Base-by-base conservation (phyloP, 2,888 invertebrate species). In the Eupithecia subfuscata region DNA sequence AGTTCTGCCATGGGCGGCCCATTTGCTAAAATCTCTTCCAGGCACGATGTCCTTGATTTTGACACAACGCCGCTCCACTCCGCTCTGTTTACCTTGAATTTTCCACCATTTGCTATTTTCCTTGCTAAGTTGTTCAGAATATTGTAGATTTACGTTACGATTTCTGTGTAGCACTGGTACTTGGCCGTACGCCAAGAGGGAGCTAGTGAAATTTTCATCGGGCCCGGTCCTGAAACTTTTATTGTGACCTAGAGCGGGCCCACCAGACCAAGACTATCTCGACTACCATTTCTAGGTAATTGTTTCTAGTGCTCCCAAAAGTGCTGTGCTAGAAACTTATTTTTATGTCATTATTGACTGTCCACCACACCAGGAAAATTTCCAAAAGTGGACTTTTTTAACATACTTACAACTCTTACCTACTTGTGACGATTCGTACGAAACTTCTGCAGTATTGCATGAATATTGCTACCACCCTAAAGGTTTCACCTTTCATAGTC, bases 181-280 rank as follows among this genome's bases (percentile, higher is more conserved):
- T 78, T 88, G 89, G 89, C 88, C 48, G 14, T 0, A 6, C 71
- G 88, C 89, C 89, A 89, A 83, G 71, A 76, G 82, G 67, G 79
- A 82, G 81, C 83, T 87, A 82, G 84, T 88, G 83, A 87, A 89
- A 88, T 81, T 88, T 89, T 86, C 83, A 88, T 82, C 81, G 77
- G 60, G 73, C 75, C 78, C 81, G 82, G 80, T 81, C 75, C 80
- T 86, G 79, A 84, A 85, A 88, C 82, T 86, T 87, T 88, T 81
- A 85, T 83, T 80, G 80, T 85, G 85, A 86, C 86, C 86, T 84
- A 86, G 25, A 60, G 25, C 60, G 25, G 14, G 60, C 60, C 60
- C 14, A 60, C 60, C 60, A 12, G 60, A 60, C 22, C 60, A 60
- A 60, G 12, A 60, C 60, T 25, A 25, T 25, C 60, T 25, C 25